These are phyloP conservation scores for Cisticola juncidis DNA, from an alignment of 2,113 vertebrate species.

Conservation along the genomic window DNA sequence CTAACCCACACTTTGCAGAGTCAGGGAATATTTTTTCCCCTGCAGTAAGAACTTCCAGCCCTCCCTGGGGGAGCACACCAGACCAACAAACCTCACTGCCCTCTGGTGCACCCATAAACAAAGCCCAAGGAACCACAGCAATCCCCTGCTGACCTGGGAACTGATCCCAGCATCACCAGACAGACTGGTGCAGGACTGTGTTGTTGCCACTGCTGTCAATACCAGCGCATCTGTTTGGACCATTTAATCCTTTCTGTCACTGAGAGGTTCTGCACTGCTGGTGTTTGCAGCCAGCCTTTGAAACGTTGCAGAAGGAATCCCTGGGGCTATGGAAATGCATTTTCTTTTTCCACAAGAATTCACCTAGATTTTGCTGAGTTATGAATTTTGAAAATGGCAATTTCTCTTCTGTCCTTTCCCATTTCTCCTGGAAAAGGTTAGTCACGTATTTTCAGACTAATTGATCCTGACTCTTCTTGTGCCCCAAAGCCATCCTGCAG, in stretches of 20 bases:
- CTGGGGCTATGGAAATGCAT: conserved; percentile 11
- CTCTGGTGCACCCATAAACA: neutral
- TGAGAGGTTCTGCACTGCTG: neutral
- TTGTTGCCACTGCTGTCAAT: neutral
- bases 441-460: neutral
- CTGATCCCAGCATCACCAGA: neutral
- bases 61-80: neutral
- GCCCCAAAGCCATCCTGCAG: neutral
- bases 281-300: neutral
- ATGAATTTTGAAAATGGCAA: neutral
- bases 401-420: neutral
- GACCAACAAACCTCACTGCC: accelerated
- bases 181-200: neutral
- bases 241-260: neutral
- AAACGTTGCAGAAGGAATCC: neutral
- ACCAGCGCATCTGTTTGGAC: neutral
- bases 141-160: neutral
- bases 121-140: neutral
- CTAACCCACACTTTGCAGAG: neutral
- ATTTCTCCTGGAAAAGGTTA: neutral
- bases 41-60: neutral
- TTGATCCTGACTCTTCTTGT: neutral
- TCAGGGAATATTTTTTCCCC: neutral
- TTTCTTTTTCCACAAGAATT: conserved; percentile 1
- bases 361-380: neutral